A percentile compares a stretch with the other conserved stretches of the same genome.
These are phyloP conservation scores for Protosalanx chinensis DNA, from an alignment of 2,797 vertebrate genomes.

Conservation along the genomic window DNA sequence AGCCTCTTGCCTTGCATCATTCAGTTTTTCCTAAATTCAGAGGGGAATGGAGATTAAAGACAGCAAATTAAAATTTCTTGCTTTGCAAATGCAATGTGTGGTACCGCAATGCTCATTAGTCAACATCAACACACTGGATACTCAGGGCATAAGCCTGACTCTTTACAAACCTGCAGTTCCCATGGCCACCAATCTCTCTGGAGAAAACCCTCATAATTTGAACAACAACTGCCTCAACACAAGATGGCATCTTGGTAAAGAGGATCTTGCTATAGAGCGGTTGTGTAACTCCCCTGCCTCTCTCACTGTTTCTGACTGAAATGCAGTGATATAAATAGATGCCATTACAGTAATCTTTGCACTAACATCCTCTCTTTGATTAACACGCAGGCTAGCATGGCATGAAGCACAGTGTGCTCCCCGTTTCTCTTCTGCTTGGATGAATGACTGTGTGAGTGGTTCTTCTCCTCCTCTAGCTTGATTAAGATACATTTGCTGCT, in stretches of 20 bases:
- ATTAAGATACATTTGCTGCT: conserved; percentile 19
- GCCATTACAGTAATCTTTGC: conserved; percentile 14
- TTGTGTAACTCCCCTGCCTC: background rate
- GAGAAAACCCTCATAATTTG: background rate
- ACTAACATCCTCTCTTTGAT: conserved; percentile 26
- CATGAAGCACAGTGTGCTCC: background rate
- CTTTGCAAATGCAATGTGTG: conserved; percentile 45
- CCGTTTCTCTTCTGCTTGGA: background rate
- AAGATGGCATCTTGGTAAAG: conserved; percentile 2
- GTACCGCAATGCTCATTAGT: conserved; percentile 38
- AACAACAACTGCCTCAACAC: background rate
- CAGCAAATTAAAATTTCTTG: conserved; percentile 26
- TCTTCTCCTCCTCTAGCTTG: conserved; percentile 8
- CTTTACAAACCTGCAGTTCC: conserved; percentile 39
- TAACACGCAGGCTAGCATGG: background rate
- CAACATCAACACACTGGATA: conserved; percentile 30
- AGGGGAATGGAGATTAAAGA: conserved; percentile 4
- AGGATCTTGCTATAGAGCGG: background rate
- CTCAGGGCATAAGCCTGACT: conserved; percentile 48
- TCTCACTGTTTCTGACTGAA: background rate
- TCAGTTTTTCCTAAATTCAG: conserved; percentile 31
- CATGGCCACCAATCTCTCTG: background rate
- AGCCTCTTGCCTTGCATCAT: conserved; percentile 6
- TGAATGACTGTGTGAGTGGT: background rate
- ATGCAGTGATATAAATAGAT: conserved; percentile 21